Conservation (phyloP, 2,113 vertebrate genomes). For the Coptodon bakossiorum region DNA sequence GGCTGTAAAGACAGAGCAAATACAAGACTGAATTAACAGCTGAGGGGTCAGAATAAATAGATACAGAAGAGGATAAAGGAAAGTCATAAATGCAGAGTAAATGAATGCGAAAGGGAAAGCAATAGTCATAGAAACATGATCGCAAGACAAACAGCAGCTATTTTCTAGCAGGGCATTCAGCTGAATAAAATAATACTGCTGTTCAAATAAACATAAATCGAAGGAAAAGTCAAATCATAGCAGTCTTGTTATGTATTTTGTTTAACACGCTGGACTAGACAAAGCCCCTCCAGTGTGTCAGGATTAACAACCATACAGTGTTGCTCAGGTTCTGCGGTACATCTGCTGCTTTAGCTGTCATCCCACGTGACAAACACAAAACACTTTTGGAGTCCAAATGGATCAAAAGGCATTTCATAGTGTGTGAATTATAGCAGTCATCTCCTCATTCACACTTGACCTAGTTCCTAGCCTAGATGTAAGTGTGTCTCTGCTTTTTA, state of each 20-base stretch:
- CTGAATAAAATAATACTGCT: conserved; percentile 41
- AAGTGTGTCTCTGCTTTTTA: conserved; percentile 40
- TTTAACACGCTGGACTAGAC: neutral
- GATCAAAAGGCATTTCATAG: neutral
- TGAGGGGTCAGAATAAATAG: neutral
- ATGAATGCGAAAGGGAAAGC: neutral
- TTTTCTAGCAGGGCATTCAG: neutral
- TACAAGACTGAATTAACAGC: neutral
- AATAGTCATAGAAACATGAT: neutral
- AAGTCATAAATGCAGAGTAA: neutral
- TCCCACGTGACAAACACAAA: neutral
- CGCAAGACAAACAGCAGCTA: neutral
- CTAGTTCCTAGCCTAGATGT: conserved; percentile 34
- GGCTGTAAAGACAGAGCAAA: neutral
- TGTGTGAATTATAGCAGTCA: conserved; percentile 7
- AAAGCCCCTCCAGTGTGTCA: neutral
- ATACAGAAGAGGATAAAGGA: neutral
- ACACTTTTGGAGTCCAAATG: neutral
- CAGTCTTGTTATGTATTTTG: neutral
- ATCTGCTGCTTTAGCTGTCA: neutral
- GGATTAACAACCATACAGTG: neutral
- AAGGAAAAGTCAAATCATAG: neutral
- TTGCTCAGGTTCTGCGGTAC: neutral
- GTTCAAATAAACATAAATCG: neutral
- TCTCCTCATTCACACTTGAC: conserved; percentile 33